phyloP scores from a whole-genome alignment of 2,888 invertebrate species.

The Lepas anatifera region DNA sequence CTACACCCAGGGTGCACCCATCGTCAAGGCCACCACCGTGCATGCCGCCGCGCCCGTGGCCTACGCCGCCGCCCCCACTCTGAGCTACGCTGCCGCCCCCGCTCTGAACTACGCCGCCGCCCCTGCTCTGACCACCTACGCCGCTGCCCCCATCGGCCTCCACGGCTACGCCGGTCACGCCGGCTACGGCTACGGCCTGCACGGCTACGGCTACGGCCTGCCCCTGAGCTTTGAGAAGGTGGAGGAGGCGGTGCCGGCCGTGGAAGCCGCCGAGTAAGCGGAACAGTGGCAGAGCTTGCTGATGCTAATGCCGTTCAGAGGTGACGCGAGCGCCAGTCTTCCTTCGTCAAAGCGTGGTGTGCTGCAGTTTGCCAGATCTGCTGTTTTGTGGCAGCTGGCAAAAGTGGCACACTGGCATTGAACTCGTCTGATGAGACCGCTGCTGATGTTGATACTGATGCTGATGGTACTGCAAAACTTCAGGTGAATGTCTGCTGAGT shows the following conservation, averaged over 20 bases:
- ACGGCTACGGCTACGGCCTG: background rate
- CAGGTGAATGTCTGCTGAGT: too few relatives aligned
- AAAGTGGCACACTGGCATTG: background rate
- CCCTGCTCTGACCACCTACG: constrained; percentile 28
- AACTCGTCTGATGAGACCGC: constrained; percentile 7
- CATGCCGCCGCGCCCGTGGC: constrained; percentile 50
- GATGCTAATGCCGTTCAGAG: background rate
- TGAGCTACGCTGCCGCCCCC: constrained; percentile 33
- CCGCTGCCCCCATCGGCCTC: constrained; percentile 32
- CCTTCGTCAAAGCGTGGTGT: too few relatives aligned
- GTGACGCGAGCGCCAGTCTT: too few relatives aligned
- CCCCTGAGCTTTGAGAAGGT: constrained; percentile 1
- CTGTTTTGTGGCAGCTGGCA: background rate
- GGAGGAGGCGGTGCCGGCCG: background rate
- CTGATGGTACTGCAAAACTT: too few relatives aligned
- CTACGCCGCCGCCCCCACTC: constrained; percentile 48
- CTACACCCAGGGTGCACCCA: constrained; percentile 30
- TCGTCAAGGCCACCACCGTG: constrained; percentile 30
- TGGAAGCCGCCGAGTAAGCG: background rate
- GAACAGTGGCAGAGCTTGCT: too few relatives aligned
- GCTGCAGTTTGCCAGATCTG: background rate
- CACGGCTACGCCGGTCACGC: constrained; percentile 34
- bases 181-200: constrained; percentile 26
- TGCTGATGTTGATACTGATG: too few relatives aligned
- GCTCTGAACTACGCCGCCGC: constrained; percentile 28